Evolutionary conservation across 23 tunicate genomes (phyloP).

Genomic region (Botrylloides violaceus): DNA sequence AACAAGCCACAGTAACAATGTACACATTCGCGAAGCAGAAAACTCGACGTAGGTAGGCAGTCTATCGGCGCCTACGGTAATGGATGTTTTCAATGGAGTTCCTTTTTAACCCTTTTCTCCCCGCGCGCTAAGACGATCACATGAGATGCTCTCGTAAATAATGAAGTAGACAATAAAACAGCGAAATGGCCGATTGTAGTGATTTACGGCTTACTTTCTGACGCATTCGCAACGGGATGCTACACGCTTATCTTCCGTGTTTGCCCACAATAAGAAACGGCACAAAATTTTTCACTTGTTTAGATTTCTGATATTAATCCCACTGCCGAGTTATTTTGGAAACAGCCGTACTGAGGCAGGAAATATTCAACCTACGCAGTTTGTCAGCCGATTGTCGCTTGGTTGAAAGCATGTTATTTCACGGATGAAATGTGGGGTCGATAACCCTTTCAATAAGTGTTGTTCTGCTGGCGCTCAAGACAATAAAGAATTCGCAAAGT

Average conservation of each 20-base stretch:
- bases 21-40: too few species aligned
- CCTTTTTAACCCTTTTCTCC: background rate
- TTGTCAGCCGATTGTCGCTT: too few species aligned
- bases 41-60: too few species aligned
- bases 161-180: background rate
- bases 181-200: background rate
- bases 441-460: background rate
- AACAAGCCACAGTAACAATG: too few species aligned
- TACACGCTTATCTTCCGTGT: too few species aligned
- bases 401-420: background rate
- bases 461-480: background rate
- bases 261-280: background rate
- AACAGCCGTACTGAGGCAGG: background rate
- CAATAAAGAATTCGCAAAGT: background rate
- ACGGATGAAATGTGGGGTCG: conserved; percentile 1
- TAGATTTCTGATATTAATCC: background rate
- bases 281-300: background rate
- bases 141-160: too few species aligned
- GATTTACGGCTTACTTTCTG: background rate
- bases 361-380: too few species aligned
- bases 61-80: conserved; percentile 1
- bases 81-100: background rate
- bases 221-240: background rate
- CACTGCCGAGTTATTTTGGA: background rate
- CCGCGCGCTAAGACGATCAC: too few species aligned